Evolutionary conservation across 2,888 invertebrate genomes (phyloP), one percentile per base, ranked within the genome.

Genomic region (Papilio demoleus): DNA sequence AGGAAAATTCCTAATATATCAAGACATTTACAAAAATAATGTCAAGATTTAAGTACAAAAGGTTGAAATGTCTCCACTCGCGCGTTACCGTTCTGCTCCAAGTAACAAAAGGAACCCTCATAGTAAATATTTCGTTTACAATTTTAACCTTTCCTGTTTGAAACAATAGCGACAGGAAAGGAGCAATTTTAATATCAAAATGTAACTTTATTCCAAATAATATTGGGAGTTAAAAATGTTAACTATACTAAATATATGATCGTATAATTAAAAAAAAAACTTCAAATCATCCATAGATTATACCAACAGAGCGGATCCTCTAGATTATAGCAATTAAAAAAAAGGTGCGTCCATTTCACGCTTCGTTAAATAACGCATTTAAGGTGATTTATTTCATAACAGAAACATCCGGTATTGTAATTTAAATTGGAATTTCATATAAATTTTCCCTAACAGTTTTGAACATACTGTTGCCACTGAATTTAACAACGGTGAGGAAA

Each of bases 341-440:
- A 65, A 65, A 58, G 69, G 65, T 65, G 65, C 42, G 53, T 27
- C 69, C 34, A 61, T 69, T 65, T 61, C 65, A 69, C 69, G 65
- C 60, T 45, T 53, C 60, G 53, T 69, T 69, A 69, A 69, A 65
- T 65, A 65, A 69, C 31, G 47, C 31, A 65, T 38, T 65, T 53
- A 34, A 60, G 36, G 36, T 69, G 68, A 68, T 69, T 69, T 65
- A 69, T 69, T 42, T 69, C 61, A 61, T 65, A 65, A 65, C n/a
- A 45, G 60, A 14, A 65, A 65, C 69, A 61, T 65, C 69, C 69
- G 65, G 65, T 65, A 42, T 65, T 42, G 19, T 3, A 22, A 59
- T 63, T 68, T 47, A 59, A 63, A 68, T 56, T 65, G 56, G 38
- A 56, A 56, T 17, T 22, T 17, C 31, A 56, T n/a, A 53, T 53